These are phyloP conservation scores for Cosmorhoe ocellata DNA, from an alignment of 2,888 invertebrate genomes.

Conservation along the genomic window DNA sequence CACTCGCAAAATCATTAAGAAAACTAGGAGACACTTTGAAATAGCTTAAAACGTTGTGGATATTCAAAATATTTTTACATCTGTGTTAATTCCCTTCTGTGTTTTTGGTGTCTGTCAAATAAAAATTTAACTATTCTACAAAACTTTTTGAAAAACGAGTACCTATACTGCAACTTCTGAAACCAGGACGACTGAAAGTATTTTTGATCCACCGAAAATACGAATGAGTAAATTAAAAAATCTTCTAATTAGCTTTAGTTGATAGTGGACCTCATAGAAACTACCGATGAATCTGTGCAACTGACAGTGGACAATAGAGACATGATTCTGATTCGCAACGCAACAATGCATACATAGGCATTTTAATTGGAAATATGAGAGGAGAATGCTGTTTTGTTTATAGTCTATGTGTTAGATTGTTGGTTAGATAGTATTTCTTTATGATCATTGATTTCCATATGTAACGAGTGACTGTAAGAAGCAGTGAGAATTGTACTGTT, in stretches of 20 bases:
- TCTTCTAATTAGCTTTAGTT: constrained; percentile 1
- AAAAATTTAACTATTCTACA: too few relatives aligned
- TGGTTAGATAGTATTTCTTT: constrained; percentile 51
- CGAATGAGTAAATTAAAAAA: not conserved
- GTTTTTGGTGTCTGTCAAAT: too few relatives aligned
- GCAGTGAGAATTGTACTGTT: constrained; percentile 40
- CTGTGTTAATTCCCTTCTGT: too few relatives aligned
- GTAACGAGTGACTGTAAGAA: constrained; percentile 48
- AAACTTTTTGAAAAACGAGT: too few relatives aligned
- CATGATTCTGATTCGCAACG: constrained; percentile 57
- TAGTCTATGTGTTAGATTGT: constrained; percentile 25
- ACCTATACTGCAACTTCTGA: too few relatives aligned
- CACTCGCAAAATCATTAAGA: too few relatives aligned
- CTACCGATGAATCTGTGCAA: constrained; percentile 46
- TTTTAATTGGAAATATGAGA: constrained; percentile 79
- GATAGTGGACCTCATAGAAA: constrained; percentile 28
- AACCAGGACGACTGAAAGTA: too few relatives aligned
- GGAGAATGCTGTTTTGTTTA: constrained; percentile 21
- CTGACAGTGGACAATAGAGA: constrained; percentile 74
- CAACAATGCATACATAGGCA: constrained; percentile 69
- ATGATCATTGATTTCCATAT: constrained; percentile 55
- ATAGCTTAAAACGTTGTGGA: too few relatives aligned
- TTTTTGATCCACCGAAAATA: too few relatives aligned
- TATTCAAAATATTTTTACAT: too few relatives aligned
- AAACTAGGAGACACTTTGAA: too few relatives aligned